Evolutionary conservation across 1,140 invertebrate genomes (phyloP).

Genomic region (Riptortus pedestris): DNA sequence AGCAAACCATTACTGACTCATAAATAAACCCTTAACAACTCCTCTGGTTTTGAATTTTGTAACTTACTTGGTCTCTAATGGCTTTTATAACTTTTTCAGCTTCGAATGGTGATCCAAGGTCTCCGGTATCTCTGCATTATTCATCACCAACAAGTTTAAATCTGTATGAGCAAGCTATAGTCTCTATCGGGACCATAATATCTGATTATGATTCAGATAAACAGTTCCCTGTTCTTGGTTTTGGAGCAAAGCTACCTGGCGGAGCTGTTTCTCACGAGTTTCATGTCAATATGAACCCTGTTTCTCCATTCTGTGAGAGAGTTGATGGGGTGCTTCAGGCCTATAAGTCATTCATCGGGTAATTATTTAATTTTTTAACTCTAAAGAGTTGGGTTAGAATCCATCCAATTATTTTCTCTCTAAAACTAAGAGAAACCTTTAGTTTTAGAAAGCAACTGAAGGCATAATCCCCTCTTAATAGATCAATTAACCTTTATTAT

Average conservation of each 20-base stretch:
- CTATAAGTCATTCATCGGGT: conserved; percentile 38
- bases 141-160: conserved; percentile 40
- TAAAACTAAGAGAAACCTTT: too few species aligned
- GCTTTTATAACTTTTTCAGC: conserved; percentile 37
- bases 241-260: conserved; percentile 45
- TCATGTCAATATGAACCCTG: conserved; percentile 47
- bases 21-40: too few species aligned
- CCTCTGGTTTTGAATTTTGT: neutral
- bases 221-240: conserved; percentile 47
- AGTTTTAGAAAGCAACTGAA: too few species aligned
- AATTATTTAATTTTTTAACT: neutral
- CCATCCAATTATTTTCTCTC: too few species aligned
- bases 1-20: too few species aligned
- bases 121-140: conserved; percentile 48
- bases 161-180: conserved; percentile 48
- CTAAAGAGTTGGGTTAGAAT: too few species aligned
- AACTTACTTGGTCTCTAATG: too few species aligned
- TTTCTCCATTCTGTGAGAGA: conserved; percentile 45
- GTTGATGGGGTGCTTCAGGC: conserved; percentile 38
- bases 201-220: conserved; percentile 50
- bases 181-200: conserved; percentile 51
- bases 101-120: conserved; percentile 51
- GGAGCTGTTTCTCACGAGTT: conserved; percentile 48
- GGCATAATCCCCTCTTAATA: too few species aligned
- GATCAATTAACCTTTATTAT: too few species aligned